Evolutionary conservation across 2,888 invertebrate genomes (phyloP).

Genomic region (Rhagonycha lutea): DNA sequence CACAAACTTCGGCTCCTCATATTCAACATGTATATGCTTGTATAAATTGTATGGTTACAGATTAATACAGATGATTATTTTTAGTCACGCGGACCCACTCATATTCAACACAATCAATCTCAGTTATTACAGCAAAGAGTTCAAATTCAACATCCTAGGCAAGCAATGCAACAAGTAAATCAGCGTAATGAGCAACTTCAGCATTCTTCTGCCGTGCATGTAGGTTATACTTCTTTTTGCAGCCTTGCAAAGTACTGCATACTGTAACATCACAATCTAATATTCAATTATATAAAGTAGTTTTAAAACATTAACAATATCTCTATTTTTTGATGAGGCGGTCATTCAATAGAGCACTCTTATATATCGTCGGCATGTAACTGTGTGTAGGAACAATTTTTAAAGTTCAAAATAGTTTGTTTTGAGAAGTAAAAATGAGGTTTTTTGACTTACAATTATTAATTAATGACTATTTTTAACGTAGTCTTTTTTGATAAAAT

Average conservation of each 20-base stretch:
- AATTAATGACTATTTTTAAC: too few species aligned
- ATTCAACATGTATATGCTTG: conserved; percentile 11
- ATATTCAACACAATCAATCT: background rate
- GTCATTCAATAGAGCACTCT: too few species aligned
- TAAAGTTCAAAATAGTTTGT: too few species aligned
- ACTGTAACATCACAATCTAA: too few species aligned
- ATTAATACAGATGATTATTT: background rate
- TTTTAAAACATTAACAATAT: too few species aligned
- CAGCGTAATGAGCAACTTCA: background rate
- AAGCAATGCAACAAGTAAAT: background rate
- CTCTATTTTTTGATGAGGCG: too few species aligned
- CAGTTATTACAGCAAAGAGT: conserved; percentile 7
- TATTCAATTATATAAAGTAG: too few species aligned
- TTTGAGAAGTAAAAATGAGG: too few species aligned
- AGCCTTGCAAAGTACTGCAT: background rate
- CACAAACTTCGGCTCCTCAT: conserved; percentile 12
- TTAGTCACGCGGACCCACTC: conserved; percentile 2
- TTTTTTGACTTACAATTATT: too few species aligned
- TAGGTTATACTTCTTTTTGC: background rate
- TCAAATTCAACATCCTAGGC: conserved; percentile 2
- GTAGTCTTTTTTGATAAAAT: too few species aligned
- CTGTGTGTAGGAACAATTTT: too few species aligned
- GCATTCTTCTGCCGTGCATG: background rate
- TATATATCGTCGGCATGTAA: too few species aligned
- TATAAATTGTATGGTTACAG: background rate